Evolutionary conservation across 1,140 invertebrate species (phyloP), one percentile per base, ranked within the genome.

Genomic region (Bombus sibiricus): DNA sequence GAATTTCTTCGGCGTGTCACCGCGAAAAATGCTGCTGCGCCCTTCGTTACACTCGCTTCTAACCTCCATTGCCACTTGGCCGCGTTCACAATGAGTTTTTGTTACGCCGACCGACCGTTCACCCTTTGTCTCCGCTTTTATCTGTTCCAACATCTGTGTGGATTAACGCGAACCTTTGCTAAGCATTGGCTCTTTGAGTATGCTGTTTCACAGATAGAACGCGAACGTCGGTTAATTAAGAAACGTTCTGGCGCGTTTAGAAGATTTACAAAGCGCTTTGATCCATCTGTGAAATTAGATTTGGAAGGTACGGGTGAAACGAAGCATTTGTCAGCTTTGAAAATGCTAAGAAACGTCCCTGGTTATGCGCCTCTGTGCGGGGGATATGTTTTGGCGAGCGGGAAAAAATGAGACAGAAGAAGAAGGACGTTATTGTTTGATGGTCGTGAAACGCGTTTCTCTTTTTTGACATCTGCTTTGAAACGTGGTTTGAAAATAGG

Each of bases 1-100:
- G 89, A 83, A 86, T 91, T 91, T 90, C 89, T 90, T 88, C 78
- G 77, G 41, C 86, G 83, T 86, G 77, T 84, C 84, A 78, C 74
- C 32, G 72, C 76, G 86, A 86, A 89, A 91, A 90, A 90, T 85
- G 53, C 32, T 71, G 32, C 76, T 71, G 47, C 66, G 32, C 39
- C 39, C 25, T n/a, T 9, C 41, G 32, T 1, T 66, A 34, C 53
- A 18, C 71, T 53, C n/a, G 37, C 25, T 8, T 8, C 73, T 41
- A 28, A 34, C 25, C 39, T 32, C 47, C 59, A 6, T 34, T 25
- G 37, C n/a, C 66, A 32, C 62, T 39, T 28, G 81, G 15, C 1
- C 41, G 43, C 37, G 82, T 59, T 62, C 39, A 59, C 82, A 78
- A 78, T 59, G 47, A 41, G 43, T 69, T 84, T 69, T 84, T 79